Conservation (phyloP, 1,140 invertebrate genomes). For the Sitodiplosis mosellana region DNA sequence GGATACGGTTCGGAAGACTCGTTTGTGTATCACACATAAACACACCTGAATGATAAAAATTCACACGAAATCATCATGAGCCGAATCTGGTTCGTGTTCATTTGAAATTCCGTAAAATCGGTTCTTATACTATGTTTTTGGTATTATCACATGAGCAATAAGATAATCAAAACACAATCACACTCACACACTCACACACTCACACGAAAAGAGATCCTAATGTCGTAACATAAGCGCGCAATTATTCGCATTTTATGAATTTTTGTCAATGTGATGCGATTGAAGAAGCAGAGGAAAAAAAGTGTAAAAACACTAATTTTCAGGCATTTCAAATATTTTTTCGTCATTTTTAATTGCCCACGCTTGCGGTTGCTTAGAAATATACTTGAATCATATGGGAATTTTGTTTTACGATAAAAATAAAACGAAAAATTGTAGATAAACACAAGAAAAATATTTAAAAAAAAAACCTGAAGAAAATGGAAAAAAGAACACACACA, state of each 20-base stretch:
- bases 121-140: too few species aligned
- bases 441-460: background rate
- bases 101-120: too few species aligned
- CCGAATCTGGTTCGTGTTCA: too few species aligned
- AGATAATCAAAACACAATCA: too few species aligned
- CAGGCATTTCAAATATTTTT: background rate
- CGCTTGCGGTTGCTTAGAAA: background rate
- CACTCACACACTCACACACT: too few species aligned
- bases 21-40: too few species aligned
- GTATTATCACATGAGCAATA: too few species aligned
- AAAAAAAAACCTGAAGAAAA: background rate
- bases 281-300: background rate
- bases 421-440: background rate
- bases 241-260: background rate
- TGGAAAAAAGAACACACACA: background rate
- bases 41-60: too few species aligned
- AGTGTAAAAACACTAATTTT: background rate
- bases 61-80: too few species aligned
- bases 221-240: too few species aligned
- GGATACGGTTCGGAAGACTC: too few species aligned
- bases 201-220: too few species aligned
- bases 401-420: background rate
- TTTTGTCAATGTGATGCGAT: background rate
- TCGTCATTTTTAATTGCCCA: background rate
- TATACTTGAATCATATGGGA: background rate